phyloP scores from a whole-genome alignment of 2,113 vertebrate species.

The Jaculus jaculus region DNA sequence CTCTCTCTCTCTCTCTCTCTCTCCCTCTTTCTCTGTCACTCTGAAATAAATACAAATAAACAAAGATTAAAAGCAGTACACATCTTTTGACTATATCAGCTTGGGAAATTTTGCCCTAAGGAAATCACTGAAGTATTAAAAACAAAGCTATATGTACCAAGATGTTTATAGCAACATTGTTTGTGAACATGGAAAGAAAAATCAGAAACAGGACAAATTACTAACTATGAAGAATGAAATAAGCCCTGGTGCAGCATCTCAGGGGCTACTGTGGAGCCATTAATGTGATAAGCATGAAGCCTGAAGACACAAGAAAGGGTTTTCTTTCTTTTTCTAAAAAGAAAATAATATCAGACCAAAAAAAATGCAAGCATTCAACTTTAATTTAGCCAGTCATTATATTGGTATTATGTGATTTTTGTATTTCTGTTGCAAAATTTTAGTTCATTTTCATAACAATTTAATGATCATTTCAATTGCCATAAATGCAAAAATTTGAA shows the following conservation, averaged over 20 bases:
- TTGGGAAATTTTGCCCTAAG: constrained; percentile 43
- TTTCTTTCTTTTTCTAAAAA: neutral
- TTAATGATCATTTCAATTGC: constrained; percentile 48
- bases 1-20: too few species aligned
- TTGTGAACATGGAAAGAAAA: constrained; percentile 53
- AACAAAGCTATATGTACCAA: constrained; percentile 29
- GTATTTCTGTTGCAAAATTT: constrained; percentile 47
- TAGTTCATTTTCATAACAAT: constrained; percentile 48
- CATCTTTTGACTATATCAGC: constrained; percentile 47
- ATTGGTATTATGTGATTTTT: constrained; percentile 65
- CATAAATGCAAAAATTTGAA: constrained; percentile 22
- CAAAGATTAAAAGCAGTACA: neutral
- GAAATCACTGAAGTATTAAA: constrained; percentile 58
- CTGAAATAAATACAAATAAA: too few species aligned
- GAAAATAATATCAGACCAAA: constrained; percentile 53
- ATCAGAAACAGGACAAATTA: constrained; percentile 61
- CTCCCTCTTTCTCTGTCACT: too few species aligned
- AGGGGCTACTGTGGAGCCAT: constrained; percentile 37
- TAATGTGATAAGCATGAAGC: constrained; percentile 65
- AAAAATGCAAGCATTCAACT: constrained; percentile 54
- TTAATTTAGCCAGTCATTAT: constrained; percentile 36
- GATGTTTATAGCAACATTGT: constrained; percentile 56
- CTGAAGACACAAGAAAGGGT: constrained; percentile 51
- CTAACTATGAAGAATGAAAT: constrained; percentile 51
- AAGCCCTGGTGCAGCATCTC: constrained; percentile 49